phyloP scores from a whole-genome alignment of 2,113 vertebrate genomes.

The Symphodus melops region DNA sequence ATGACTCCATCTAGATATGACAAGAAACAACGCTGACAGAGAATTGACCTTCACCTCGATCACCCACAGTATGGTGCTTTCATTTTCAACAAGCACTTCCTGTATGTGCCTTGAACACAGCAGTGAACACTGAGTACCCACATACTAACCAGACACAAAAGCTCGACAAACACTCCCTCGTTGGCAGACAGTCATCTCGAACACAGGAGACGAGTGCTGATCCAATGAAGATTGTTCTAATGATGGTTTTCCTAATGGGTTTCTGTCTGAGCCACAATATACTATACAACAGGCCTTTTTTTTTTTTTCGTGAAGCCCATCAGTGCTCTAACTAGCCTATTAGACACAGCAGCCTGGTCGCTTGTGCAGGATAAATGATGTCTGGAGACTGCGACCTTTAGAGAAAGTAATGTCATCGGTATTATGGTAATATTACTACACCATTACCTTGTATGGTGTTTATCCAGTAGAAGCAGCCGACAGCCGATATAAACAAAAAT shows the following conservation, averaged over 20 bases:
- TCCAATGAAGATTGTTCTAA: constrained; percentile 23
- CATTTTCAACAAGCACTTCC: constrained; percentile 2
- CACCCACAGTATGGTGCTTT: not conserved
- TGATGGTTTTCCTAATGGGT: constrained; percentile 63
- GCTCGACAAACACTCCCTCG: constrained; percentile 6
- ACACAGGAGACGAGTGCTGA: constrained; percentile 27
- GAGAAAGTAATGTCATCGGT: constrained; percentile 34
- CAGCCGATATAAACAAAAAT: constrained; percentile 3
- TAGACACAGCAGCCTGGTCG: constrained; percentile 41
- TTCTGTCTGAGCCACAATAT: constrained; percentile 50
- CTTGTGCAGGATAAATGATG: constrained; percentile 50
- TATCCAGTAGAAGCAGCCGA: accelerated
- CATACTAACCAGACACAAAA: constrained; percentile 2
- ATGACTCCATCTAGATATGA: constrained; percentile 31
- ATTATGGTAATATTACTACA: not conserved
- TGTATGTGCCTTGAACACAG: not conserved
- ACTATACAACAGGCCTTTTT: constrained; percentile 24
- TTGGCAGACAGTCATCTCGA: constrained; percentile 26
- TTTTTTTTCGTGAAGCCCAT: constrained; percentile 28
- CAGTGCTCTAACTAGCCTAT: constrained; percentile 50
- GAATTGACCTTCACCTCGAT: constrained; percentile 32
- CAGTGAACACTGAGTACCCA: not conserved
- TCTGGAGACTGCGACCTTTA: constrained; percentile 45
- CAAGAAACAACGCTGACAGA: not conserved
- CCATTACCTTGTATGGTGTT: not conserved